Evolutionary conservation across 30 jellyfish, hydroid and myxozoan species (phyloP).

Genomic region (Hydractinia echinata): DNA sequence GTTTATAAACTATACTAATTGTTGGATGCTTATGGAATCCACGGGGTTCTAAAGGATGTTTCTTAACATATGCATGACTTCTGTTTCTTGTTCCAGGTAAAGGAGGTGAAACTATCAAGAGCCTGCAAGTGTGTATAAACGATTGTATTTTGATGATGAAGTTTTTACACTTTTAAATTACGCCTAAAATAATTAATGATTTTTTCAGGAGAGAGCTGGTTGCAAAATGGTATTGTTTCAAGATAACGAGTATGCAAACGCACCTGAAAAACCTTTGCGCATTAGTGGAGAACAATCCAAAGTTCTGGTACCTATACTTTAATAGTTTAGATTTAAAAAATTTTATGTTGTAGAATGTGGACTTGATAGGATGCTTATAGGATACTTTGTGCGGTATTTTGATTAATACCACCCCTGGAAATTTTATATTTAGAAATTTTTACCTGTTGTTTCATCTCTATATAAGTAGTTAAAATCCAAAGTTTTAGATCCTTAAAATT

Average conservation of each 20-base stretch:
- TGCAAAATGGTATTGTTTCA: conserved; percentile 95
- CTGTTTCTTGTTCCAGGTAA: conserved; percentile 46
- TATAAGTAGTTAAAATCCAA: too few relatives aligned
- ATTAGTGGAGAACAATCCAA: conserved; percentile 84
- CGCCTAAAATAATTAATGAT: not conserved
- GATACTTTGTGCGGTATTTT: too few relatives aligned
- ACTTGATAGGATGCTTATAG: not conserved
- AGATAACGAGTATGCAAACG: conserved; percentile 81
- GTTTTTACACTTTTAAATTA: too few relatives aligned
- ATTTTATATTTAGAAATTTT: too few relatives aligned
- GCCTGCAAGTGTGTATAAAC: conserved; percentile 63
- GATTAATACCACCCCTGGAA: too few relatives aligned
- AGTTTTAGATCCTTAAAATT: too few relatives aligned
- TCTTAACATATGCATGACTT: too few relatives aligned
- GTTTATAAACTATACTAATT: too few relatives aligned
- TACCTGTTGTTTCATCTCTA: too few relatives aligned
- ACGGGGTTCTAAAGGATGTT: too few relatives aligned
- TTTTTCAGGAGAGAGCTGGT: conserved; percentile 88
- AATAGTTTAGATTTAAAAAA: not conserved
- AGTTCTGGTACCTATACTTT: conserved; percentile 8
- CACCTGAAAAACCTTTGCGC: conserved; percentile 88
- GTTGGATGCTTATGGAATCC: too few relatives aligned
- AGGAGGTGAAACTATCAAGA: conserved; percentile 94
- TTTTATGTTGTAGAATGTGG: not conserved
- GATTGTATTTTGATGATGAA: too few relatives aligned